Conservation (phyloP, 2,888 invertebrate species). For the Nephrotoma appendiculata region DNA sequence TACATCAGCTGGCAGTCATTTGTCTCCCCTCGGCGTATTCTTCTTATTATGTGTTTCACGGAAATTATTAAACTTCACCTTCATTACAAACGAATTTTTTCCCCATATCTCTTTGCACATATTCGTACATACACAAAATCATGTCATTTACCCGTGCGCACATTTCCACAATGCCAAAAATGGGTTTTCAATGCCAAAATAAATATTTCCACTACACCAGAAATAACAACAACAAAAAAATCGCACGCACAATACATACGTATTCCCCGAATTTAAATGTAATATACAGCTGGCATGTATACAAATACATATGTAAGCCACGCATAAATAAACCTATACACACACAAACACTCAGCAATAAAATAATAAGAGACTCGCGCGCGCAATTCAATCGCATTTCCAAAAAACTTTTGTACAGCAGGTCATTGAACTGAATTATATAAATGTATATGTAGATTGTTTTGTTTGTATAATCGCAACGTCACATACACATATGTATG, state of each 20-base stretch:
- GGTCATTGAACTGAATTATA: not conserved
- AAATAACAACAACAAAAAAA: not conserved
- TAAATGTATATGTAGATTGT: not conserved
- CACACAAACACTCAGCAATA: not conserved
- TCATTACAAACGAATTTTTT: not conserved
- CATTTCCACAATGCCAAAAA: not conserved
- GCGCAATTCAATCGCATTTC: not conserved
- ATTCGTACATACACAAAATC: not conserved
- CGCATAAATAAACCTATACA: not conserved
- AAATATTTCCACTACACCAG: not conserved
- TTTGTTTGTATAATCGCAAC: not conserved
- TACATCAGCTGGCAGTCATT: not conserved
- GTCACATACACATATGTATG: not conserved
- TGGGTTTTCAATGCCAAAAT: not conserved
- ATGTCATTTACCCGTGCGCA: not conserved
- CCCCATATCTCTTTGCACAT: not conserved
- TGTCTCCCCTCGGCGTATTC: not conserved
- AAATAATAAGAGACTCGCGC: not conserved
- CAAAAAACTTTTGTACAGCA: not conserved
- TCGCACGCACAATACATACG: not conserved
- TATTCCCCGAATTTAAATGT: not conserved
- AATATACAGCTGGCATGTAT: not conserved
- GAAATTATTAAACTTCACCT: not conserved
- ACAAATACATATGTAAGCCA: not conserved
- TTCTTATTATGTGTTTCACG: not conserved